Evolutionary conservation across 2,888 invertebrate genomes (phyloP), one percentile per base, ranked within the genome.

Genomic region (Autographa gamma): DNA sequence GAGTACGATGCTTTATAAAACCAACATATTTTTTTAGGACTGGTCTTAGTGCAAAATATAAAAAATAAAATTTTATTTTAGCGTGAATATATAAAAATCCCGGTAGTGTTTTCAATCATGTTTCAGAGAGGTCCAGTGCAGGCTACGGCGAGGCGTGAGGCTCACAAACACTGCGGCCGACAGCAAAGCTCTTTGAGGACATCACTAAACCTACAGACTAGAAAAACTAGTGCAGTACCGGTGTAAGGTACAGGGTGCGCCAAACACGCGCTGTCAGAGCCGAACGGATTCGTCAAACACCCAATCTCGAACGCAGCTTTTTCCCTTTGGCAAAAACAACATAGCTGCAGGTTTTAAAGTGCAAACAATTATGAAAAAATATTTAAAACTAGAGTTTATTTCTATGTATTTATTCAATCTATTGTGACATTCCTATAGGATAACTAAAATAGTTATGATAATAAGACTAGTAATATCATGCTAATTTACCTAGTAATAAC

Each of bases 121-220:
- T 71, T 71, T 76, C 52, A 76, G 67, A 41, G 61, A 64, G 56
- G 67, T 66, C 63, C 63, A 67, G 69, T 67, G 70, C 74, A 65
- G 69, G 63, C 62, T 69, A 64, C 63, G 64, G 62, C 73, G 77
- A 76, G 75, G 77, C 72, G 73, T 78, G 77, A 73, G 70, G 81
- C 78, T 82, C 85, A 83, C 85, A 85, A 85, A 85, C 84, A 77
- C 85, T 93, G 93, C 84, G 76, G 79, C 81, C 82, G 92, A 92
- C 93, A 87, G 85, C 91, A 93, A 93, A 94, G 93, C 93, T 86
- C 91, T 94, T 93, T 93, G 91, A 91, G 77, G 87, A 76, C 61
- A 81, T 86, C 78, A 76, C 79, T 85, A 76, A 75, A 80, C 77
- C 80, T 66, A 72, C 69, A 67, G 76, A 80, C 79, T 79, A 80